Evolutionary conservation across 1,140 invertebrate genomes (phyloP), one percentile per base, ranked within the genome.

Genomic region (Drosophila jambulina): DNA sequence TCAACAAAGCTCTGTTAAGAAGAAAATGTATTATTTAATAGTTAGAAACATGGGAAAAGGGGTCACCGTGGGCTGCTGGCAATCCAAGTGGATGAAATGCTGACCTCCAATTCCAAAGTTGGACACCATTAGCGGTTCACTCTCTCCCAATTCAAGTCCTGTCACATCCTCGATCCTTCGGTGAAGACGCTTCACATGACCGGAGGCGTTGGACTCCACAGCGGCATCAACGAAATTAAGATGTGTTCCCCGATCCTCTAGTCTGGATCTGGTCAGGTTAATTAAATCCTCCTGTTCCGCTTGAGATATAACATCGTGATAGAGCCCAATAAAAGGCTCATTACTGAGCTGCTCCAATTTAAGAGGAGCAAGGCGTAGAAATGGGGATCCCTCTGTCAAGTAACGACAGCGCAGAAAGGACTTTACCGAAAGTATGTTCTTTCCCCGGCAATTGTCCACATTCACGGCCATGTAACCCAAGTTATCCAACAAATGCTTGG

Each of bases 311-410:
- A 99, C 96, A 82, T 99, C 95, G 93, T 99, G 96, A 93, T 96
- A 99, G 23, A 99, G 94, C 29, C 97, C 95, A 79, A 99, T 95
- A 64, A 95, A 95, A 0, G 99, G 99, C 27, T 97, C 95, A 5
- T 96, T 93, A 93, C 96, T 96, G 19, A 96, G 94, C 78, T 98
- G 95, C 93, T 99, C 99, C 86, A 98, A 95, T 93, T 99, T 99
- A 56, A 98, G 95, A 0, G 98, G 98, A 0, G 96, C 96, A 27
- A 99, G 93, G 60, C 95, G 95, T 1, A 98, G 93, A 87, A 96
- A 97, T 1, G 97, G 96, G 56, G 95, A 94, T 27, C 94, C 94
- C 58, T 95, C 95, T 54, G 94, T 94, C 12, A 95, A 93, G 88
- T 98, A 99, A 32, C 95, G 94, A 93, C 98, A 99, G 75, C 95